phyloP scores from a whole-genome alignment of 1,140 invertebrate species.

The Drosophila albomicans region DNA sequence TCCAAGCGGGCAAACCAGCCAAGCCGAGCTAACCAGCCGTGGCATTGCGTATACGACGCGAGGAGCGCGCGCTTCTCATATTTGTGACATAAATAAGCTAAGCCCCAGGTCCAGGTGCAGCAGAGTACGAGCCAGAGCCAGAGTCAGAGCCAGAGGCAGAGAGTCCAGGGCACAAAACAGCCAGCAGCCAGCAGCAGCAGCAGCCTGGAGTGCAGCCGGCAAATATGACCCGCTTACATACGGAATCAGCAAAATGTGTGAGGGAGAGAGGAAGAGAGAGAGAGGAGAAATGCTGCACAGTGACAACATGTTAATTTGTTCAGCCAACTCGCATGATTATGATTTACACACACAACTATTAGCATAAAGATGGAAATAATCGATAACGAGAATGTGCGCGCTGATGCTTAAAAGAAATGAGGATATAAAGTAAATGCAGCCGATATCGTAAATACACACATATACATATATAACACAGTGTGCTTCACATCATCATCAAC shows the following conservation, averaged over 20 bases:
- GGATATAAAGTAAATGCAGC: background rate
- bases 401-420: background rate
- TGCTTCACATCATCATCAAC: background rate
- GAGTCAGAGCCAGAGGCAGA: background rate
- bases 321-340: slow-evolving; percentile 2
- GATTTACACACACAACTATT: background rate
- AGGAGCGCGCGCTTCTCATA: slow-evolving; percentile 61
- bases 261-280: background rate
- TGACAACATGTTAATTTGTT: slow-evolving; percentile 32
- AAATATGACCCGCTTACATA: slow-evolving; percentile 74
- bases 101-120: slow-evolving; percentile 30
- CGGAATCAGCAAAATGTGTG: slow-evolving; percentile 37
- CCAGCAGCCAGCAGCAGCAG: background rate
- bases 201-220: slow-evolving; percentile 39
- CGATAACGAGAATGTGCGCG: background rate
- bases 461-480: background rate
- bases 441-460: background rate
- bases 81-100: slow-evolving; percentile 82
- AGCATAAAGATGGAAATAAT: background rate
- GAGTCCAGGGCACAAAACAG: background rate
- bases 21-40: slow-evolving; percentile 68
- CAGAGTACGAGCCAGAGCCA: background rate
- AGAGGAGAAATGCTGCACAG: slow-evolving; percentile 26
- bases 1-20: slow-evolving; percentile 46
- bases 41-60: slow-evolving; percentile 71